These are phyloP conservation scores for Cheilosia variabilis DNA, from an alignment of 2,888 invertebrate species.

Conservation along the genomic window DNA sequence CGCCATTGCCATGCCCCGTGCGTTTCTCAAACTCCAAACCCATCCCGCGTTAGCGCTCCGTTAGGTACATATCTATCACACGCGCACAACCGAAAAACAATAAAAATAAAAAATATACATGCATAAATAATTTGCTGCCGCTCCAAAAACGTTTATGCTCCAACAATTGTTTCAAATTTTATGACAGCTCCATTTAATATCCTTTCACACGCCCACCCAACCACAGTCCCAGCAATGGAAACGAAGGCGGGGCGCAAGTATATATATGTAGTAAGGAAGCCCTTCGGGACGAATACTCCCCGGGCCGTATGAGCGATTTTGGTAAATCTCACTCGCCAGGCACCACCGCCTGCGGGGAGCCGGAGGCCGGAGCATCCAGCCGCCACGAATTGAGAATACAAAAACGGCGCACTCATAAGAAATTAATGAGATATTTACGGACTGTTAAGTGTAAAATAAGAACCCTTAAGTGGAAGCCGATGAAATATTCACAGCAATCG, in stretches of 20 bases:
- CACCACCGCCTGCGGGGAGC: background rate
- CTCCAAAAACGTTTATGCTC: conserved; percentile 48
- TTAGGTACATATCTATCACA: conserved; percentile 11
- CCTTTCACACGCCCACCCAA: conserved; percentile 33
- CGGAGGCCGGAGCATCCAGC: background rate
- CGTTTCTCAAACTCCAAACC: background rate
- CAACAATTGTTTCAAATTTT: conserved; percentile 66
- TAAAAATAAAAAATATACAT: conserved; percentile 57
- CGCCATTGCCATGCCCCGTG: conserved; percentile 37
- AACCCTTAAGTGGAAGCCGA: conserved; percentile 67
- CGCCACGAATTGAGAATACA: conserved; percentile 32
- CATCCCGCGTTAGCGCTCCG: background rate
- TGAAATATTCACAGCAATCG: conserved; percentile 68
- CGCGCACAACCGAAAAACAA: conserved; percentile 23
- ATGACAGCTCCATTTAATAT: conserved; percentile 60
- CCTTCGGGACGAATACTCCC: background rate
- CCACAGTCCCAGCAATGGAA: conserved; percentile 21
- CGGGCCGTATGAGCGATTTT: conserved; percentile 38
- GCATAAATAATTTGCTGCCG: conserved; percentile 50
- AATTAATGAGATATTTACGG: conserved; percentile 73
- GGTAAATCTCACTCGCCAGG: conserved; percentile 28
- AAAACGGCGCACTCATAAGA: conserved; percentile 53
- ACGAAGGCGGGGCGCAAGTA: no score
- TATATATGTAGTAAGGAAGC: background rate
- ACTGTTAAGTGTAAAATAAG: conserved; percentile 70